These are phyloP conservation scores for Oriolus oriolus DNA, from an alignment of 2,113 vertebrate genomes.

Conservation along the genomic window DNA sequence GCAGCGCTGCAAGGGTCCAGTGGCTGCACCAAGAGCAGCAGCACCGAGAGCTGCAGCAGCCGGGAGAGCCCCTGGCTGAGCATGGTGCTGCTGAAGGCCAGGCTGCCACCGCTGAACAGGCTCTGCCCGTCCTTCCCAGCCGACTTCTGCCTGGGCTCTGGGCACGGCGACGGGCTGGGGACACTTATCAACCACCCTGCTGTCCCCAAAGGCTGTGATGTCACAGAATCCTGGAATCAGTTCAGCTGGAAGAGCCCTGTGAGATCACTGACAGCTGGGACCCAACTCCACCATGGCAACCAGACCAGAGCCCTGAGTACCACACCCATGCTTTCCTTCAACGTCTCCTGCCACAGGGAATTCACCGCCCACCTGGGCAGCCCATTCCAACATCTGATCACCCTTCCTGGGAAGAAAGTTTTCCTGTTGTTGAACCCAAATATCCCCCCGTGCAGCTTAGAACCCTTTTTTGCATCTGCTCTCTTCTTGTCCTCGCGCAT, in stretches of 20 bases:
- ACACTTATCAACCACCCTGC: background rate
- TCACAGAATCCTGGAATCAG: background rate
- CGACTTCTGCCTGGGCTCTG: background rate
- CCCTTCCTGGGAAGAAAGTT: background rate
- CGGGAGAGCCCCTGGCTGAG: background rate
- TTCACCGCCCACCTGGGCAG: no score
- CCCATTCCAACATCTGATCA: background rate
- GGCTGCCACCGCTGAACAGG: background rate
- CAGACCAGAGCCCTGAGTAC: no score
- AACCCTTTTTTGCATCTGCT: background rate
- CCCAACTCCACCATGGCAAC: background rate
- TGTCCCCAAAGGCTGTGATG: background rate
- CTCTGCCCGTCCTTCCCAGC: background rate
- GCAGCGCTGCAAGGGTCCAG: background rate
- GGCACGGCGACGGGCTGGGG: rapidly evolving
- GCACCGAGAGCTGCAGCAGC: background rate
- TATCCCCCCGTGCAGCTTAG: rapidly evolving
- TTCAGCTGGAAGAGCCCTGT: background rate
- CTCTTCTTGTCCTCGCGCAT: rapidly evolving
- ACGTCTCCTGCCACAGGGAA: background rate
- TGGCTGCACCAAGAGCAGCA: background rate
- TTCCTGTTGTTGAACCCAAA: background rate
- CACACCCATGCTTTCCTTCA: rapidly evolving
- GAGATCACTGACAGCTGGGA: background rate
- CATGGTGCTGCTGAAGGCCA: background rate